Percentiles rank a stretch among this genome's conserved stretches.
Evolutionary conservation across 2,888 invertebrate species (phyloP).

Genomic region (Alviniconcha strummeri): DNA sequence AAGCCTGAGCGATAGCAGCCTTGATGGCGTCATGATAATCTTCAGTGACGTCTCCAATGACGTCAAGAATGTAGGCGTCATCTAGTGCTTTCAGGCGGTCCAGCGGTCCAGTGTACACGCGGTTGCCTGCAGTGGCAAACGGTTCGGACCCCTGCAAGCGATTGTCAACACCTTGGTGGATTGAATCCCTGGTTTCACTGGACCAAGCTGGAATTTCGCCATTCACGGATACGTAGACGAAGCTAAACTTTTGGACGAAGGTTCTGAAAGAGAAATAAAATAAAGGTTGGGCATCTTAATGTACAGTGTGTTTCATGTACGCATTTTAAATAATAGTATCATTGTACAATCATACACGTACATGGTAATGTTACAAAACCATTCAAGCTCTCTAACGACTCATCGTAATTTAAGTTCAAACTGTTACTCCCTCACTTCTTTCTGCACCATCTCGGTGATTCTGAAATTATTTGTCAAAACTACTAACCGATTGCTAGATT

Average conservation of each 20-base stretch:
- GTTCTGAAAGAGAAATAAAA: background rate
- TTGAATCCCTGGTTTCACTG: background rate
- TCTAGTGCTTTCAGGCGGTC: constrained; percentile 4
- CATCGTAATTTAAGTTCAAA: too few species aligned
- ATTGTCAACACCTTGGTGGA: constrained; percentile 1
- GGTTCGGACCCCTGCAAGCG: constrained; percentile 20
- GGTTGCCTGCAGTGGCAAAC: constrained; percentile 23
- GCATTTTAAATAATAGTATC: too few species aligned
- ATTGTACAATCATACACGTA: too few species aligned
- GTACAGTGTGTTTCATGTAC: too few species aligned
- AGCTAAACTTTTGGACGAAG: background rate
- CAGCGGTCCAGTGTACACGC: constrained; percentile 29
- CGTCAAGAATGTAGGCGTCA: constrained; percentile 19
- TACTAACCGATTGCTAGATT: too few species aligned
- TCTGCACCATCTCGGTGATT: too few species aligned
- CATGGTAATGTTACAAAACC: too few species aligned
- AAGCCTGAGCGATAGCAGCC: background rate
- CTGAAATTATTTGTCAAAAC: too few species aligned
- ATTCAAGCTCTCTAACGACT: too few species aligned
- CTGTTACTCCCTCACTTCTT: too few species aligned
- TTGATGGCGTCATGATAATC: background rate
- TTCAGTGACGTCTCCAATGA: constrained; percentile 28
- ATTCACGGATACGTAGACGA: background rate
- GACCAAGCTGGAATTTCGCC: background rate
- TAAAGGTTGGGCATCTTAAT: too few species aligned